A percentile compares a stretch with the other conserved stretches of the same genome.
Conservation (phyloP, 2,797 vertebrate species). For the Parotocinclus haroldoi region DNA sequence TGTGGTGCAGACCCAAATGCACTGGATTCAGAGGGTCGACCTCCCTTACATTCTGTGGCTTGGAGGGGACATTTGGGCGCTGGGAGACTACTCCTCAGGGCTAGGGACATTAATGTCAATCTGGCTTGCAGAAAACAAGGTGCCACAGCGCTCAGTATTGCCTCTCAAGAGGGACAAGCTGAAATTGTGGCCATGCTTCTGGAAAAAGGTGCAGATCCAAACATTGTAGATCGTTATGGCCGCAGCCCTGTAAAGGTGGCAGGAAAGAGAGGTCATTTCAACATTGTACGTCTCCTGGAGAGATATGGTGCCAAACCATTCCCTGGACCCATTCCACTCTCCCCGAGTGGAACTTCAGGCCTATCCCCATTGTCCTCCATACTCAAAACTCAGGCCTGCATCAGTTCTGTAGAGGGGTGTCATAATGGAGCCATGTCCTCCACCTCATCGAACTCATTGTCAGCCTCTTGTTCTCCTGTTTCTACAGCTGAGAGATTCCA, state of each 20-base stretch:
- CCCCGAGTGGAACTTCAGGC: slow-evolving; percentile 43
- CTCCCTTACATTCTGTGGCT: slow-evolving; percentile 75
- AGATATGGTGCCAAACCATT: slow-evolving; percentile 69
- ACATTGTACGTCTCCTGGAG: slow-evolving; percentile 71
- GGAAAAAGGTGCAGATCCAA: slow-evolving; percentile 69
- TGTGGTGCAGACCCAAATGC: slow-evolving; percentile 73
- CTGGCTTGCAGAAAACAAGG: slow-evolving; percentile 71
- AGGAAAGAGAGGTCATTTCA: slow-evolving; percentile 65
- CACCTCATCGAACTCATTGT: slow-evolving; percentile 60
- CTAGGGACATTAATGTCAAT: slow-evolving; percentile 59
- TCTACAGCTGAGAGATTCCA: slow-evolving; percentile 71
- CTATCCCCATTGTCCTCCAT: slow-evolving; percentile 55
- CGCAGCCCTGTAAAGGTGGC: slow-evolving; percentile 75
- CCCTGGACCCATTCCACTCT: slow-evolving; percentile 53
- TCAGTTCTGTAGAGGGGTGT: slow-evolving; percentile 40
- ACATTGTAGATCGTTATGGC: slow-evolving; percentile 71
- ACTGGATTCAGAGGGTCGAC: slow-evolving; percentile 68
- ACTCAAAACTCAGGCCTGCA: slow-evolving; percentile 50
- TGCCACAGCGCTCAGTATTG: slow-evolving; percentile 76
- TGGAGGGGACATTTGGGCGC: slow-evolving; percentile 70
- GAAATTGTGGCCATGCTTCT: slow-evolving; percentile 72
- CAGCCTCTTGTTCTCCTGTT: slow-evolving; percentile 65
- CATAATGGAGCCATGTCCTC: slow-evolving; percentile 49
- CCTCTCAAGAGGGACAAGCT: slow-evolving; percentile 74
- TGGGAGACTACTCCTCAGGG: slow-evolving; percentile 62